Evolutionary conservation across 2,113 vertebrate species (phyloP).

Genomic region (Megaptera novaeangliae): DNA sequence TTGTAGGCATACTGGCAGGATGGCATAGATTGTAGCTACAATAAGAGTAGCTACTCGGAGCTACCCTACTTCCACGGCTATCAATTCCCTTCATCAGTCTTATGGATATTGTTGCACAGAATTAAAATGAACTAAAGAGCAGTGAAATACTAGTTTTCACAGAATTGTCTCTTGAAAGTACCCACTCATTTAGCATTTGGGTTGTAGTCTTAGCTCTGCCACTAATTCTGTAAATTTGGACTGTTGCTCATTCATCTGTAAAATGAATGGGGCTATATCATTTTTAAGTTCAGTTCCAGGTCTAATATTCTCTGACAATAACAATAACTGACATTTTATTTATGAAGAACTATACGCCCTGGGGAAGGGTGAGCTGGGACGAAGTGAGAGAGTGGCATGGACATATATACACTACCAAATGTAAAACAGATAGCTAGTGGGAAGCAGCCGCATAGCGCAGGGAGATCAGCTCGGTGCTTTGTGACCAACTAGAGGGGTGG

Average conservation of each 20-base stretch:
- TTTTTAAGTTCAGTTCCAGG: not conserved
- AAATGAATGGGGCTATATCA: not conserved
- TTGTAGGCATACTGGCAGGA: not conserved
- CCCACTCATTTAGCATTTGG: not conserved
- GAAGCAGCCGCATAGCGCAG: too few relatives aligned
- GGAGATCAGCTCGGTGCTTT: too few relatives aligned
- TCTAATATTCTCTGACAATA: not conserved
- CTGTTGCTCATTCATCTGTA: not conserved
- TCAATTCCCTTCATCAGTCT: not conserved
- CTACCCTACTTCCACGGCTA: not conserved
- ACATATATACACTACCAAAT: too few relatives aligned
- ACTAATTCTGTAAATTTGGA: not conserved
- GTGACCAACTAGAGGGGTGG: too few relatives aligned
- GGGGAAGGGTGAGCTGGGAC: too few relatives aligned
- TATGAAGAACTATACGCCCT: not conserved
- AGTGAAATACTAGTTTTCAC: not conserved
- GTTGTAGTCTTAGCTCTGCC: not conserved
- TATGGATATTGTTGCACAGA: not conserved
- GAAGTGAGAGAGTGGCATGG: too few relatives aligned
- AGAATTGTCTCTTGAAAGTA: not conserved
- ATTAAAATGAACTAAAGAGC: not conserved
- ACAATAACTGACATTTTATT: not conserved
- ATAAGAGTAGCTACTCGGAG: not conserved
- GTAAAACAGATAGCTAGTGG: too few relatives aligned
- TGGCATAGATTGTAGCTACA: not conserved